These are phyloP conservation scores for Melinaea menophilus DNA, from an alignment of 2,888 invertebrate genomes.

Conservation along the genomic window DNA sequence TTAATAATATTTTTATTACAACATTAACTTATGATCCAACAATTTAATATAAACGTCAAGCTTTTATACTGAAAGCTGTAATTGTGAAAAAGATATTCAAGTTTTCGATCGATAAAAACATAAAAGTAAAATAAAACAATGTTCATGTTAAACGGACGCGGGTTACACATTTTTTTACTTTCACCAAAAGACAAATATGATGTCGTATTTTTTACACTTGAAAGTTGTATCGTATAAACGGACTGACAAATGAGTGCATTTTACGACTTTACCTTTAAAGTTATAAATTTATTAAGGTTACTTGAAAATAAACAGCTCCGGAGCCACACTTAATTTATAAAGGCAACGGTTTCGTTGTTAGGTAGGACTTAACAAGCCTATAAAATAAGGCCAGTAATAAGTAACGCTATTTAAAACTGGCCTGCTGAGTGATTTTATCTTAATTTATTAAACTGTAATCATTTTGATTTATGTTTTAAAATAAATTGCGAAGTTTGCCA, in stretches of 20 bases:
- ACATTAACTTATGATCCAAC: conserved; percentile 7
- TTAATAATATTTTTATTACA: conserved; percentile 4
- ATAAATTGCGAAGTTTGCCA: background rate
- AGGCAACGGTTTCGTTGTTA: conserved; percentile 5
- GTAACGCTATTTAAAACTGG: background rate
- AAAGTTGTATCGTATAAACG: conserved; percentile 22
- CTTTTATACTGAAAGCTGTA: background rate
- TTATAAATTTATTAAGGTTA: conserved; percentile 16
- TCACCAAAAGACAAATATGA: conserved; percentile 27
- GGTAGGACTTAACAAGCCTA: background rate
- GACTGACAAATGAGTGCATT: conserved; percentile 22
- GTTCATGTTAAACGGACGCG: background rate
- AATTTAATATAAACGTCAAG: conserved; percentile 1
- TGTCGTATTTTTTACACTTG: conserved; percentile 20
- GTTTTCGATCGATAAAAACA: no score
- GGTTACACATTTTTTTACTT: conserved; percentile 21
- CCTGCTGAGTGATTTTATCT: background rate
- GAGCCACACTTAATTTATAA: conserved; percentile 10
- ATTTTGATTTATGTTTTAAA: background rate
- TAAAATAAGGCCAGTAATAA: background rate
- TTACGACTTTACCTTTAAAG: conserved; percentile 23
- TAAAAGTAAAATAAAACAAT: no score
- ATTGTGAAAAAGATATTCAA: no score
- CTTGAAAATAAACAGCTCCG: conserved; percentile 13
- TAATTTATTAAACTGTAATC: background rate